A percentile compares a stretch with the other conserved stretches of the same genome.
phyloP scores from a whole-genome alignment of 2,113 vertebrate species.

The Loxodonta africana region DNA sequence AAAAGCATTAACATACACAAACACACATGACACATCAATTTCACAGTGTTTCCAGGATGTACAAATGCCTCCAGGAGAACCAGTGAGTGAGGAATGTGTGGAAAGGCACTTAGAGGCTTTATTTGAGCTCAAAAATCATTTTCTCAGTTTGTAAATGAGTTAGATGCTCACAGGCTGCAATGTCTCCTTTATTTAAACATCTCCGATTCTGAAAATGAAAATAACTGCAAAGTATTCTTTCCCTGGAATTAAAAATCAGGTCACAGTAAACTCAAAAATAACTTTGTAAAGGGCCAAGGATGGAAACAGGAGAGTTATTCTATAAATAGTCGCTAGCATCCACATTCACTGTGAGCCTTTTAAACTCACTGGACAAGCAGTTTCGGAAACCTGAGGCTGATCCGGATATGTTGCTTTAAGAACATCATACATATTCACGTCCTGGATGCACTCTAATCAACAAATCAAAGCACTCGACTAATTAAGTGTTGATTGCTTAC shows the following conservation, averaged over 20 bases:
- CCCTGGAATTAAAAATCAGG: slow-evolving; percentile 81
- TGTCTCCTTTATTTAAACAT: neutral
- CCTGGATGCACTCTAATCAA: slow-evolving; percentile 84
- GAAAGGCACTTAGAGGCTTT: neutral
- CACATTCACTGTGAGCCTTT: slow-evolving; percentile 82
- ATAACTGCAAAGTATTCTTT: slow-evolving; percentile 74
- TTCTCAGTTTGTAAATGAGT: slow-evolving; percentile 44
- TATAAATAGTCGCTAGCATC: slow-evolving; percentile 82
- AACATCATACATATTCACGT: slow-evolving; percentile 86
- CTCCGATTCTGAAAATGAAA: slow-evolving; percentile 33
- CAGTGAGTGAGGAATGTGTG: neutral
- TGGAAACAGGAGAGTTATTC: slow-evolving; percentile 72
- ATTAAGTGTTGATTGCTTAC: slow-evolving; percentile 87
- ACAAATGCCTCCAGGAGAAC: slow-evolving; percentile 13
- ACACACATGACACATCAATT: neutral
- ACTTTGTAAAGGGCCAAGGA: slow-evolving; percentile 76
- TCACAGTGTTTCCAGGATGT: neutral
- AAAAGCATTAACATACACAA: neutral
- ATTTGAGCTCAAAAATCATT: slow-evolving; percentile 9
- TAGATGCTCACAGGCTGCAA: neutral
- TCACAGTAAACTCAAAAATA: slow-evolving; percentile 80
- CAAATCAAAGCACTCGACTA: slow-evolving; percentile 85
- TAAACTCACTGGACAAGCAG: slow-evolving; percentile 82
- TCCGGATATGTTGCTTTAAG: slow-evolving; percentile 74
- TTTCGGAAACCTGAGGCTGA: slow-evolving; percentile 61